phyloP scores from a whole-genome alignment of 2,888 invertebrate genomes.

The Bombyx huttoni region DNA sequence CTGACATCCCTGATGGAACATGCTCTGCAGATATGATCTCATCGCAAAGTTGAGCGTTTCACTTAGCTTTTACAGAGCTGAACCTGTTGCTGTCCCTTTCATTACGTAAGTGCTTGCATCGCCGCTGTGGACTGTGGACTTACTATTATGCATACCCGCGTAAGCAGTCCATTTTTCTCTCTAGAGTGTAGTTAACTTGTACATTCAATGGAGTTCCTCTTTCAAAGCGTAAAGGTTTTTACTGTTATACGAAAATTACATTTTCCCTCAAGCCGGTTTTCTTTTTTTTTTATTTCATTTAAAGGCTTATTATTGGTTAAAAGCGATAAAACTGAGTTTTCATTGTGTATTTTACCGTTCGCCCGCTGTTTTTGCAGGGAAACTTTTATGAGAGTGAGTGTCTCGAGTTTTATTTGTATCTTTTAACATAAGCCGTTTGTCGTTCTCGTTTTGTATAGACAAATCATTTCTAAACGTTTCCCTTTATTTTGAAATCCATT shows the following conservation, averaged over 20 bases:
- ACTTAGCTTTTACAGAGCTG: not conserved
- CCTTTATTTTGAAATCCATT: not conserved
- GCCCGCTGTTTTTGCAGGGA: not conserved
- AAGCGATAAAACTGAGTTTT: not conserved
- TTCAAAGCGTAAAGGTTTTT: constrained; percentile 8
- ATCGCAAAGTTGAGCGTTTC: not conserved
- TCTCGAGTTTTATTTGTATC: not conserved
- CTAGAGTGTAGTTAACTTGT: constrained; percentile 9
- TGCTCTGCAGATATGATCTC: not conserved
- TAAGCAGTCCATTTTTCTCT: constrained; percentile 11
- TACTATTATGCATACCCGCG: constrained; percentile 13
- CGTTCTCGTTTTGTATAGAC: not conserved
- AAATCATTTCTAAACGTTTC: not conserved
- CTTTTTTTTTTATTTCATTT: not conserved
- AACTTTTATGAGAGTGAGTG: not conserved
- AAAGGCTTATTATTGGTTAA: not conserved
- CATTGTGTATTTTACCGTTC: not conserved
- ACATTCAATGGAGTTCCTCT: constrained; percentile 12
- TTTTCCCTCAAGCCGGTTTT: not conserved
- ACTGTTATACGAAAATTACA: not conserved
- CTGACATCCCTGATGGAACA: not conserved
- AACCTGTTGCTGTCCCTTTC: constrained; percentile 24
- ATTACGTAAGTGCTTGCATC: constrained; percentile 17
- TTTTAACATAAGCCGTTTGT: not conserved
- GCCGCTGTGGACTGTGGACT: constrained; percentile 6